phyloP scores from a whole-genome alignment of 2,113 vertebrate species.

The Felis catus region DNA sequence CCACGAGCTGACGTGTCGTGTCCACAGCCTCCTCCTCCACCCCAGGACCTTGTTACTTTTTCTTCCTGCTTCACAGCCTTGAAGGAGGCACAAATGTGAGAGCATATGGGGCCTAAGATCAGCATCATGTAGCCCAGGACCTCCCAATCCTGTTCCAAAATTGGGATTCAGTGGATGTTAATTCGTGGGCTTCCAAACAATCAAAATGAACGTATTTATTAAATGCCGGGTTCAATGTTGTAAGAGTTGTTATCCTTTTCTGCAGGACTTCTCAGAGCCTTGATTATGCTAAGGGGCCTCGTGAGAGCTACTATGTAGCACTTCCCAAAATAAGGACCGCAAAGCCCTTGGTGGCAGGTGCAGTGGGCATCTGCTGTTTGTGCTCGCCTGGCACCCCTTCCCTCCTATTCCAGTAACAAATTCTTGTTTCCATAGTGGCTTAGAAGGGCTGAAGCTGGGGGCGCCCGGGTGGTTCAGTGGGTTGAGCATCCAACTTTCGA shows the following conservation, averaged over 20 bases:
- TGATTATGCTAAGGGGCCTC: background rate
- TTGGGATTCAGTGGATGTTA: accelerated
- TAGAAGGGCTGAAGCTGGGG: background rate
- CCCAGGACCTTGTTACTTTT: background rate
- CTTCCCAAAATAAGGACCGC: background rate
- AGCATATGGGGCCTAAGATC: accelerated
- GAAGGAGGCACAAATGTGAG: background rate
- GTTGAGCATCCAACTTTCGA: no score
- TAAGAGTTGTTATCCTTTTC: background rate
- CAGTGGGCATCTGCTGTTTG: accelerated
- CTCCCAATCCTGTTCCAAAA: background rate
- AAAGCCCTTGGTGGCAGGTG: background rate
- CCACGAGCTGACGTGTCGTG: background rate
- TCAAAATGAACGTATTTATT: background rate
- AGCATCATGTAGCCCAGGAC: accelerated
- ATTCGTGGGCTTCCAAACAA: background rate
- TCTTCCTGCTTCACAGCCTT: background rate
- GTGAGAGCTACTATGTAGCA: background rate
- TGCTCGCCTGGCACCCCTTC: background rate
- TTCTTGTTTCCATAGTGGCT: background rate
- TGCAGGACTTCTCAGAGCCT: background rate
- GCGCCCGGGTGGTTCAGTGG: no score
- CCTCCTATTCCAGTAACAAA: background rate
- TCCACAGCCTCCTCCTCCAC: accelerated
- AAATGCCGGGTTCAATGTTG: background rate